These are phyloP conservation scores for Frankliniella fusca DNA, from an alignment of 2,888 invertebrate genomes.

Conservation along the genomic window DNA sequence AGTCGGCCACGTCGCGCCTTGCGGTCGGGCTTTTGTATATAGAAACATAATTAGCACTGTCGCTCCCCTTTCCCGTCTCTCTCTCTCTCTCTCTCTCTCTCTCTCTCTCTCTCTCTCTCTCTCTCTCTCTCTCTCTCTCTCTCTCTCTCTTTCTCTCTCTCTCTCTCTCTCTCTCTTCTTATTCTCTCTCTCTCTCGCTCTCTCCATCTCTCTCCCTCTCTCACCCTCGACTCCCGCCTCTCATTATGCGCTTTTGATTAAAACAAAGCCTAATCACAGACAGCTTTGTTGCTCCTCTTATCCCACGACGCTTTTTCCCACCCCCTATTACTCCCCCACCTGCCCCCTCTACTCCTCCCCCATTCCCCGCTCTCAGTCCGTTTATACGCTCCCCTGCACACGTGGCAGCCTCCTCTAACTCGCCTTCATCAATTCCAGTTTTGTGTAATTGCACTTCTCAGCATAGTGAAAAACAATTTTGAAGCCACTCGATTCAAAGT, in stretches of 20 bases:
- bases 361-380: no score
- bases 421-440: no score
- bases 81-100: background rate
- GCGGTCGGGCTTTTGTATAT: background rate
- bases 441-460: no score
- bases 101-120: background rate
- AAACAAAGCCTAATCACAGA: background rate
- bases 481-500: no score
- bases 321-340: background rate
- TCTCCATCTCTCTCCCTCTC: background rate
- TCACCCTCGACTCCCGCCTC: background rate
- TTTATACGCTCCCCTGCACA: no score
- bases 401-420: no score
- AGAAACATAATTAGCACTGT: no score
- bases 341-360: background rate
- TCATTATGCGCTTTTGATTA: background rate
- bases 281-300: background rate
- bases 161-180: background rate
- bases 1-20: background rate
- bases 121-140: slow-evolving; percentile 22
- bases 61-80: background rate
- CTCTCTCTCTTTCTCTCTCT: slow-evolving; percentile 21
- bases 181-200: background rate
- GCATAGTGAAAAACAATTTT: no score
- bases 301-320: background rate